Base-by-base conservation (phyloP, 2,888 invertebrate genomes). In the Palloptera scutellata region DNA sequence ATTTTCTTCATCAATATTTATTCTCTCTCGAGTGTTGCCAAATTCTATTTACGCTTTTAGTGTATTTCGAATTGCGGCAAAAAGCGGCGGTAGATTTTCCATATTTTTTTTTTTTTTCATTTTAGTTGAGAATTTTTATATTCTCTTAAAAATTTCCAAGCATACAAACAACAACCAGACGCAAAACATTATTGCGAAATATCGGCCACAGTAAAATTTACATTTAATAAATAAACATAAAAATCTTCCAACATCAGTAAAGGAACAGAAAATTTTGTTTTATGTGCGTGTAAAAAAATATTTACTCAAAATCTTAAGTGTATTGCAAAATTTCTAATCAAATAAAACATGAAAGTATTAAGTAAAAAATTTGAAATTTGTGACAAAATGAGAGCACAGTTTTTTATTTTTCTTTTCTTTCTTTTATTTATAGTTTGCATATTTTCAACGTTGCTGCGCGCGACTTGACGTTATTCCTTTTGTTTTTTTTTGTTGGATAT, bases 1-100 rank as follows among this genome's bases (percentile, higher is more conserved):
- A 30, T 30, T 30, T 30, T 30, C 30, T 30, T 30, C 30, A 30
- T 6, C 3, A 30, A 6, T 4, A 30, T 30, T 30, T 30, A 30
- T 30, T 30, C 30, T 30, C 30, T 30, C 30, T 30, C 30, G 30
- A 74, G 71, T 71, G 73, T 73, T 76, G 73, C 76, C 75, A 75
- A 76, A 73, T 74, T 73, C 69, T 72, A 64, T 53, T 52, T 61
- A 41, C 51, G 10, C 20, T 54, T 48, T 70, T 68, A 75, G 75
- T 75, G 61, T 65, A 73, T 68, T 72, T 73, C 68, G 72, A 73
- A 72, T 71, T 55, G 69, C 51, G 65, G 63, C 61, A 43, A 64
- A 59, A 48, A 58, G 62, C 63, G 63, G 71, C 67, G 63, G 70
- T 61, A 20, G 17, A 13, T 40, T 52, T 19, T 17, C 30, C n/a